Evolutionary conservation across 2,113 vertebrate species (phyloP), one percentile per base, ranked within the genome.

Genomic region (Bubo scandiacus): DNA sequence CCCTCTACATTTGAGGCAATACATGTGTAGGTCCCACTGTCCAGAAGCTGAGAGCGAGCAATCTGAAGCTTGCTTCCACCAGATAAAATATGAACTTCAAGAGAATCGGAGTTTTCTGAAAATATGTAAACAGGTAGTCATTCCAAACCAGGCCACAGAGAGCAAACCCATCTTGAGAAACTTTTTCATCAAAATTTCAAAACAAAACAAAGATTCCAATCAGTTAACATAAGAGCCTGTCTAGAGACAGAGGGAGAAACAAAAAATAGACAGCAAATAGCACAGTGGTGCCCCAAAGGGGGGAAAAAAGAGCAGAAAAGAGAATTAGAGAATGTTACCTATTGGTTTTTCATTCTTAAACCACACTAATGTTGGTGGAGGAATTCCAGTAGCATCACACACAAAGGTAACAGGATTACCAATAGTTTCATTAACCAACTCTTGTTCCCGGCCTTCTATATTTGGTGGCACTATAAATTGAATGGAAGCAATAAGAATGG

Each of bases 31-130:
- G 98, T 98, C 77, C 98, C 99, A 38, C 98, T 98, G 85, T 99
- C 99, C 26, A 98, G 98, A 70, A 96, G 97, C 96, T 99, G 99
- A 36, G 99, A 98, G n/a, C 98, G 99, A 67, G 98, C 96, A 17
- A 99, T 99, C 97, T 99, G 99, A 93, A 99, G 97, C 97, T 99
- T 99, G 88, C 98, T 98, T 71, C 99, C 99, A 66, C 99, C 99
- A 43, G 99, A 99, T 92, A 99, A 98, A 98, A 99, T 98, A 96
- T 99, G 99, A 97, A 99, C 98, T 94, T 99, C 99, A 86, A 99
- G 97, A 74, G 98, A 99, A 81, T 98, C 98, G 1, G 99, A 98
- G 84, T 98, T 98, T 96, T 99, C 99, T 99, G 93, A 79, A 94
- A 67, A 84, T 27, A 92, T 7, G n/a, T 47, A 74, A 95, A 83